Evolutionary conservation across 2,888 invertebrate species (phyloP).

Genomic region (Mythimna loreyi): DNA sequence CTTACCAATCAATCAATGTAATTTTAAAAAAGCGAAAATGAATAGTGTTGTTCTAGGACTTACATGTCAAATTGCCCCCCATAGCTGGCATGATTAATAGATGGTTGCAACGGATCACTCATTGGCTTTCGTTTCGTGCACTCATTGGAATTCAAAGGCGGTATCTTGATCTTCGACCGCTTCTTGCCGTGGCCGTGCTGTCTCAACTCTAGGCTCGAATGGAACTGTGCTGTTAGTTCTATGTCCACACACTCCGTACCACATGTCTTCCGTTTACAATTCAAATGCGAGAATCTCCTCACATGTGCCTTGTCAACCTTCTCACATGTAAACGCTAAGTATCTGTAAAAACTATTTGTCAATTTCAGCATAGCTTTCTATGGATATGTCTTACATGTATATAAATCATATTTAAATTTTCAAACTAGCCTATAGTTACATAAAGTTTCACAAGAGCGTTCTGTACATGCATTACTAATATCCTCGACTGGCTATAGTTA

Average conservation of each 20-base stretch:
- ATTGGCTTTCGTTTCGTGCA: slow-evolving; percentile 74
- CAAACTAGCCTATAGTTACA: slow-evolving; percentile 61
- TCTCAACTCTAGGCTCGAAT: slow-evolving; percentile 67
- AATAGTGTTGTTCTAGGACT: slow-evolving; percentile 58
- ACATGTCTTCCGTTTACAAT: slow-evolving; percentile 76
- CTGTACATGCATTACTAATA: slow-evolving; percentile 72
- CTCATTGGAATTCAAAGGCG: slow-evolving; percentile 71
- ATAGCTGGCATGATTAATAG: slow-evolving; percentile 74
- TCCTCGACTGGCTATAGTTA: slow-evolving; percentile 56
- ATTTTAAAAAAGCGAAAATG: too few species aligned
- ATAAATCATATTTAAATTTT: slow-evolving; percentile 73
- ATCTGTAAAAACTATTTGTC: slow-evolving; percentile 88
- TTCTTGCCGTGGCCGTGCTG: slow-evolving; percentile 74
- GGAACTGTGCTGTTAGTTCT: slow-evolving; percentile 57
- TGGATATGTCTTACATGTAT: slow-evolving; percentile 71
- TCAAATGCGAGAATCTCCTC: slow-evolving; percentile 75
- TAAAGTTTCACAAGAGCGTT: slow-evolving; percentile 63
- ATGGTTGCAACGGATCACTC: slow-evolving; percentile 79
- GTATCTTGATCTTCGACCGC: slow-evolving; percentile 70
- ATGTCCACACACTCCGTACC: slow-evolving; percentile 59
- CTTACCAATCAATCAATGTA: too few species aligned
- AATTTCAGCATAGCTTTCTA: slow-evolving; percentile 88
- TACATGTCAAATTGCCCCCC: slow-evolving; percentile 83
- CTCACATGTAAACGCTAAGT: slow-evolving; percentile 80
- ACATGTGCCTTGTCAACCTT: slow-evolving; percentile 74